phyloP scores from a whole-genome alignment of 2,797 vertebrate species.

The Epinephelus awoara region DNA sequence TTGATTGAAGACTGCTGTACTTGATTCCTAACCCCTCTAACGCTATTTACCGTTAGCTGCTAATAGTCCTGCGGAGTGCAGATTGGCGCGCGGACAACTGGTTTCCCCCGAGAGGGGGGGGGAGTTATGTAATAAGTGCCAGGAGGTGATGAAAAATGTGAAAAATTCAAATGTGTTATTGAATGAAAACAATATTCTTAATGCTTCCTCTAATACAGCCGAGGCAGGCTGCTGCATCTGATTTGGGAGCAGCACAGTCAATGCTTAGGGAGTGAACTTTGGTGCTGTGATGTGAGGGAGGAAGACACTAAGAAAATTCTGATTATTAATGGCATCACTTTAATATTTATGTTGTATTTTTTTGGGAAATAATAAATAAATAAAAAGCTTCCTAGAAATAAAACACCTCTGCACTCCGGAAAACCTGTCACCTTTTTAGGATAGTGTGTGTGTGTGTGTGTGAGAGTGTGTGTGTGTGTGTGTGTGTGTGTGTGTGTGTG shows the following conservation, averaged over 20 bases:
- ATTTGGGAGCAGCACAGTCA: neutral
- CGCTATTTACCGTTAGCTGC: constrained; percentile 28
- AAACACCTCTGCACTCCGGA: constrained; percentile 46
- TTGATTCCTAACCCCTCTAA: constrained; percentile 36
- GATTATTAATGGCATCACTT: constrained; percentile 22
- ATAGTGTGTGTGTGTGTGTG: constrained; percentile 26
- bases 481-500: constrained; percentile 18
- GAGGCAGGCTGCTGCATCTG: constrained; percentile 26
- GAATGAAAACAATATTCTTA: constrained; percentile 49
- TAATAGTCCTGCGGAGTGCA: constrained; percentile 32
- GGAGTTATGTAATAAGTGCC: constrained; percentile 52
- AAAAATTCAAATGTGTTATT: constrained; percentile 47
- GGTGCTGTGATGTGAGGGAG: constrained; percentile 17
- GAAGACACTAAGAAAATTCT: constrained; percentile 3
- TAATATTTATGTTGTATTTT: neutral
- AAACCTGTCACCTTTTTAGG: constrained; percentile 48
- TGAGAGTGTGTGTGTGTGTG: neutral
- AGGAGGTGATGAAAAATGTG: constrained; percentile 43
- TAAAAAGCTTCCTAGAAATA: constrained; percentile 49
- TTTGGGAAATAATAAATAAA: neutral
- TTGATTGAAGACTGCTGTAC: constrained; percentile 39
- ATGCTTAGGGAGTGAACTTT: constrained; percentile 24
- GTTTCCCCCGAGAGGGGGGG: constrained; percentile 20
- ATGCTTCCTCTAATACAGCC: constrained; percentile 6
- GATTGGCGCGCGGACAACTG: constrained; percentile 3